A percentile compares a stretch with the other conserved stretches of the same genome.
These are phyloP conservation scores for Mus minutoides DNA, from an alignment of 2,797 vertebrate genomes.

Conservation along the genomic window DNA sequence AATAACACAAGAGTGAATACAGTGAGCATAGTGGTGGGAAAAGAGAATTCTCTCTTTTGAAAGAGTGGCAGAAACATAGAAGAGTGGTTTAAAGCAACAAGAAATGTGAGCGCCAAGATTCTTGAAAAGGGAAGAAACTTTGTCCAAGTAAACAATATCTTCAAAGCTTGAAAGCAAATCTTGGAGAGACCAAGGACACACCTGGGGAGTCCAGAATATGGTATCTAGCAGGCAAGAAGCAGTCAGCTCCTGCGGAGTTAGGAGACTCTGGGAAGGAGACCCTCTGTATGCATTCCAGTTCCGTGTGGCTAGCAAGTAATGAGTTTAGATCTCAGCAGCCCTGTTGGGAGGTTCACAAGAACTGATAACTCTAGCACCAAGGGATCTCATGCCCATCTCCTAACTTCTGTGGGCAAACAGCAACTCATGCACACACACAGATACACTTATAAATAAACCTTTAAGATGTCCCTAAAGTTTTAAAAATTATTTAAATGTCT, in stretches of 20 bases:
- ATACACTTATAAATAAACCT: neutral
- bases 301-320: neutral
- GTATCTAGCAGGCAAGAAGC: neutral
- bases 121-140: neutral
- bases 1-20: neutral
- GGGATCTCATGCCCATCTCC: neutral
- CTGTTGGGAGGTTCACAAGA: neutral
- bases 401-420: neutral
- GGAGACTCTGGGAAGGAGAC: too few species aligned
- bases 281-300: neutral
- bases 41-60: neutral
- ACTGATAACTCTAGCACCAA: neutral
- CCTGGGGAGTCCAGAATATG: too few species aligned
- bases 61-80: too few species aligned
- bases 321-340: neutral
- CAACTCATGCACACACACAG: neutral
- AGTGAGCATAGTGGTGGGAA: neutral
- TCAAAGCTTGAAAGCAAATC: too few species aligned
- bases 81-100: neutral
- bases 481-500: conserved; percentile 30
- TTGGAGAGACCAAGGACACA: neutral
- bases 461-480: neutral
- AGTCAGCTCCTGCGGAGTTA: neutral
- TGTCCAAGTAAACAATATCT: neutral
- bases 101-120: neutral